phyloP scores from a whole-genome alignment of 2,797 vertebrate genomes.

The Phrynocephalus vlangalii region DNA sequence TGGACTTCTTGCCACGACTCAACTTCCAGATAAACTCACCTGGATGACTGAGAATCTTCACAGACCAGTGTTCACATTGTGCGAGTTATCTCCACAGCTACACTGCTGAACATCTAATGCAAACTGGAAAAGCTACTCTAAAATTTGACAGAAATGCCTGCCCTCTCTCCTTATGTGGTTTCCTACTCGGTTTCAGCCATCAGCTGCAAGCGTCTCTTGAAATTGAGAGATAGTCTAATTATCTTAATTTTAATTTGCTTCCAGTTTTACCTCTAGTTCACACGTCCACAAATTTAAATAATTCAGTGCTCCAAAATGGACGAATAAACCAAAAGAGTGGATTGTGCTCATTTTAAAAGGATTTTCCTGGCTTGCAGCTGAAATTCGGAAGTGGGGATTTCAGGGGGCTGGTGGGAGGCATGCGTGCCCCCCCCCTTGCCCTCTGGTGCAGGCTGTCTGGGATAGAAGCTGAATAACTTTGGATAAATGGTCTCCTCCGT shows the following conservation, averaged over 20 bases:
- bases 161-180: background rate
- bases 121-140: background rate
- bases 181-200: background rate
- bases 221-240: too few relatives aligned
- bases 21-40: too few relatives aligned
- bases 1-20: too few relatives aligned
- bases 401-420: background rate
- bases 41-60: too few relatives aligned
- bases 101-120: too few relatives aligned
- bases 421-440: background rate
- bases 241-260: too few relatives aligned
- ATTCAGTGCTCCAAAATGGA: too few relatives aligned
- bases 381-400: background rate
- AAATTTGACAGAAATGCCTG: background rate
- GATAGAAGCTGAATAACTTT: background rate
- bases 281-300: too few relatives aligned
- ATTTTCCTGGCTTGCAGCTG: background rate
- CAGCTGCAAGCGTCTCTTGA: too few relatives aligned
- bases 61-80: background rate
- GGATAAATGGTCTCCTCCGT: background rate
- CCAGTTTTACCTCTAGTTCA: too few relatives aligned
- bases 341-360: background rate
- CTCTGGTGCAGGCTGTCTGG: background rate
- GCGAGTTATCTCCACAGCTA: background rate
- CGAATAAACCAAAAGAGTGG: too few relatives aligned